Base-by-base conservation (phyloP, 1,140 invertebrate genomes). In the Nasonia vitripennis region DNA sequence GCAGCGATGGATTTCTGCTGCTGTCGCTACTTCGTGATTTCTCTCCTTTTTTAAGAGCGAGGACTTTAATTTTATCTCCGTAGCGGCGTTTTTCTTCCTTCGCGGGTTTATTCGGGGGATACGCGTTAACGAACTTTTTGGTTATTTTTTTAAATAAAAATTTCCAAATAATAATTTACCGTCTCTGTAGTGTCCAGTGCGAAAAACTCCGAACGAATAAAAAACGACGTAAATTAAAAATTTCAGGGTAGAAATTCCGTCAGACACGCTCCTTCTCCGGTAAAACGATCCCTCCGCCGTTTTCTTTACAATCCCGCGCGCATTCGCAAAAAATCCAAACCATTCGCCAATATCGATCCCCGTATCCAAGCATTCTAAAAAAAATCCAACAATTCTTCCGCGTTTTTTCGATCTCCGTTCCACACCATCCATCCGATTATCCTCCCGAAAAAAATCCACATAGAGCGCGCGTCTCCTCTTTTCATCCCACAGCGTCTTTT, bases 1-100 rank as follows among this genome's bases (percentile, higher is more conserved):
- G 55, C 20, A 20, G 17, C 55, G 55, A 62, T 62, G 55, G 55
- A 62, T 62, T 62, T 62, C 4, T 62, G 20, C 20, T 17, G 17
- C 55, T 62, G 5, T 7, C 6, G 17, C 20, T 62, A 20, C 45
- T 23, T 51, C 23, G 48, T 41, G 48, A 74, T 62, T 45, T 62
- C 37, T 41, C 62, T 75, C 27, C 4, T 68, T 20, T 17, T 34
- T 34, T 27, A n/a, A 62, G 20, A 62, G 55, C 14, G 4, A 62
- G 5, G 55, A 62, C 20, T 62, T 73, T n/a, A 80, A 80, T 70
- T 80, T 80, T 70, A 80, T 80, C 62, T 70, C 67, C 62, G 20
- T n/a, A 55, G 20, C 62, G 55, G 4, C 62, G 48, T 80, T 68
- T 20, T 37, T 78, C 51, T 67, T 78, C 51, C 2, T 62, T 12